Conservation (phyloP, 1,140 invertebrate species). For the Drosophila ficusphila region DNA sequence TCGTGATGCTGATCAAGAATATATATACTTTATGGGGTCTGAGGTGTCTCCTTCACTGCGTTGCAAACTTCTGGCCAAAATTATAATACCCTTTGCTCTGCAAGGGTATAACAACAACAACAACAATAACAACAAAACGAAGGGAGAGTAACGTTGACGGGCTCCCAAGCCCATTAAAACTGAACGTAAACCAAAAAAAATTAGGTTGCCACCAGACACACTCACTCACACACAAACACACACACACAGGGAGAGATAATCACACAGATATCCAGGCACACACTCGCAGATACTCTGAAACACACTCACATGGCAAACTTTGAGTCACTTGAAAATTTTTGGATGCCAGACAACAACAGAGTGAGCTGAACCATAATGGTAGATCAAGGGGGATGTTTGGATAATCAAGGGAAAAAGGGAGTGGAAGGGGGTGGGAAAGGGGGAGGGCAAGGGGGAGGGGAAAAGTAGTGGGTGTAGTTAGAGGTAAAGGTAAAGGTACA, state of each 20-base stretch:
- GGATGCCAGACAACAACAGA: slow-evolving; percentile 32
- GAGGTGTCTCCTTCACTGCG: too few species aligned
- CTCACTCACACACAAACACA: slow-evolving; percentile 17
- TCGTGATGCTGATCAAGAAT: too few species aligned
- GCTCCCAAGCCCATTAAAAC: slow-evolving; percentile 65
- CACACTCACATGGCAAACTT: slow-evolving; percentile 35
- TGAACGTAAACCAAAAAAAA: slow-evolving; percentile 67
- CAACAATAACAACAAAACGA: slow-evolving; percentile 1
- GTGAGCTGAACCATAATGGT: slow-evolving; percentile 25
- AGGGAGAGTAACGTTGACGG: slow-evolving; percentile 38
- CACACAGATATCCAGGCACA: not conserved
- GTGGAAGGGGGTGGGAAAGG: not conserved
- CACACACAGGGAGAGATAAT: not conserved
- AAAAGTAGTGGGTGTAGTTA: not conserved
- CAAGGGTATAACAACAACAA: not conserved
- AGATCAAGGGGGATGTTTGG: not conserved
- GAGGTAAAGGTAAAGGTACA: not conserved
- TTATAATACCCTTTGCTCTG: too few species aligned
- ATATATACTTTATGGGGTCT: too few species aligned
- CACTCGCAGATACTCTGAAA: not conserved
- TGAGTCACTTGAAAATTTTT: slow-evolving; percentile 47
- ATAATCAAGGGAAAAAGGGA: too few species aligned
- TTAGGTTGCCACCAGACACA: slow-evolving; percentile 62
- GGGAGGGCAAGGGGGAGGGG: not conserved
- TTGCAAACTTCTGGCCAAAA: too few species aligned